Conservation (phyloP, 2,113 vertebrate species). For the Myotis lucifugus region DNA sequence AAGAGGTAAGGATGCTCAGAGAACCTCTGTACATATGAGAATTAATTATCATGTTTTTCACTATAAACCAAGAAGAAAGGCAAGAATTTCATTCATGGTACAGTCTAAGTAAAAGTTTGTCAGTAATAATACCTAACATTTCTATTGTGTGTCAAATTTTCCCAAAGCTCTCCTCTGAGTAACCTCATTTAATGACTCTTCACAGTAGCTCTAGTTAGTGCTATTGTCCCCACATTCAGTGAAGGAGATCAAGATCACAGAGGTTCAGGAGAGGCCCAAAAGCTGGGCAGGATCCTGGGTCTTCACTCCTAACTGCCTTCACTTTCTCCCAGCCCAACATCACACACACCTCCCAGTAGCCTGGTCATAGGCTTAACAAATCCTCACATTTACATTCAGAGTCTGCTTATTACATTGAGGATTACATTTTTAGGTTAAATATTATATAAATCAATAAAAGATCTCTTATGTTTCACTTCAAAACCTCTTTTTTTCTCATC, state of each 20-base stretch:
- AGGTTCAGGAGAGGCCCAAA: neutral
- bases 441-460: neutral
- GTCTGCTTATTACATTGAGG: neutral
- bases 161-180: neutral
- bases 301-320: neutral
- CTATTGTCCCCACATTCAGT: neutral
- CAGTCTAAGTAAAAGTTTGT: neutral
- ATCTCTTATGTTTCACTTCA: neutral
- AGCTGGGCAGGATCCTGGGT: neutral
- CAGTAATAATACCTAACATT: neutral
- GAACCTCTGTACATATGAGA: neutral
- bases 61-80: neutral
- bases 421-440: constrained; percentile 30
- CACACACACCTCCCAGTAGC: rapidly evolving
- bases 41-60: neutral
- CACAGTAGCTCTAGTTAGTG: neutral
- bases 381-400: neutral
- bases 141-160: neutral
- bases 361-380: neutral
- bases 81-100: neutral
- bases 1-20: neutral
- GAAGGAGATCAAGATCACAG: neutral
- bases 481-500: neutral
- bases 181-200: too few species aligned
- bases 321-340: neutral